Evolutionary conservation across 2,888 invertebrate genomes (phyloP), one percentile per base, ranked within the genome.

Genomic region (Bedellia somnulentella): DNA sequence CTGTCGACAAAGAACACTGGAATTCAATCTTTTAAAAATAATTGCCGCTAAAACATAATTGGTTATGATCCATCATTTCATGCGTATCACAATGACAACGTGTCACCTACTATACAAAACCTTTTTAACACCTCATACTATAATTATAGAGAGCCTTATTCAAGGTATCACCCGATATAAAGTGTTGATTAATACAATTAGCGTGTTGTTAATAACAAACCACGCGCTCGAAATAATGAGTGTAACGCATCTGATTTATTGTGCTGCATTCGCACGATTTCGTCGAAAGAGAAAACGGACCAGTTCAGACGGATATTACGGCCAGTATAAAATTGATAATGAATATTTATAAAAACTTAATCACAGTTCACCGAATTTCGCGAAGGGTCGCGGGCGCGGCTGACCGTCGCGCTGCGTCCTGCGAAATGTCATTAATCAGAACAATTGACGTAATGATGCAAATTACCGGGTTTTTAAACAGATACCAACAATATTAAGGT

Each of bases 131-230:
- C n/a, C n/a, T n/a, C n/a, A n/a, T n/a, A n/a, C n/a, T n/a, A n/a
- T n/a, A n/a, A n/a, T n/a, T n/a, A n/a, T n/a, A n/a, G n/a, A n/a
- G n/a, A n/a, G n/a, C n/a, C n/a, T n/a, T n/a, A n/a, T n/a, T n/a
- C n/a, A n/a, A n/a, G n/a, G n/a, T n/a, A n/a, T n/a, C n/a, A n/a
- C n/a, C n/a, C n/a, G n/a, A n/a, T n/a, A n/a, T n/a, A n/a, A n/a
- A n/a, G n/a, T n/a, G n/a, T 58, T 73, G 68, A 75, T 73, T 71
- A 73, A 68, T 70, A 71, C 71, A 75, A 75, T 75, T 73, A 73
- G 64, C 57, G 52, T 50, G 49, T 61, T 61, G 73, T 67, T 70
- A 75, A 75, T 73, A 73, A 60, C 62, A 59, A 62, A 57, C 64
- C 63, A 60, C n/a, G n/a, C n/a, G 55, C 62, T 61, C 60, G 56